phyloP scores from a whole-genome alignment of 2,113 vertebrate species.

The Tachysurus vachellii region DNA sequence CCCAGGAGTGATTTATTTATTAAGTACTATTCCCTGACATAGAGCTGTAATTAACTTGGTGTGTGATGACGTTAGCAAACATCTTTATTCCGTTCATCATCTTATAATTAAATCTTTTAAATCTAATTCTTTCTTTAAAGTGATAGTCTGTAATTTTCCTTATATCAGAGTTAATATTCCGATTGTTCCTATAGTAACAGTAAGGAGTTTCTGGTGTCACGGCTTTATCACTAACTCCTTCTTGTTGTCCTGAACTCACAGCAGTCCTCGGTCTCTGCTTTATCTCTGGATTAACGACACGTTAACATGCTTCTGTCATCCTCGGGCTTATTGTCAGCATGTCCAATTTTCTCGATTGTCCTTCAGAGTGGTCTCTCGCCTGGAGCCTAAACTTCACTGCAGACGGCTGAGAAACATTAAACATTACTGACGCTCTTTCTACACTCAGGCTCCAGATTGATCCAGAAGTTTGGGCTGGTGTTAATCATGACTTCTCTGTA shows the following conservation, averaged over 20 bases:
- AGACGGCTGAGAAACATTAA: slow-evolving; percentile 37
- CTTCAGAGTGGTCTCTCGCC: slow-evolving; percentile 28
- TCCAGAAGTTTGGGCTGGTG: slow-evolving; percentile 51
- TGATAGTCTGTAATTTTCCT: neutral
- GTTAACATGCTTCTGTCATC: neutral
- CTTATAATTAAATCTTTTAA: neutral
- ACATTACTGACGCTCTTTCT: slow-evolving; percentile 39
- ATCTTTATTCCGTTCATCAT: neutral
- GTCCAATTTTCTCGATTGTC: neutral
- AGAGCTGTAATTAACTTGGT: too few relatives aligned
- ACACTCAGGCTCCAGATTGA: slow-evolving; percentile 46
- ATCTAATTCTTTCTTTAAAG: neutral
- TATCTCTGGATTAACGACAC: neutral
- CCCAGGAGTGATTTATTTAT: neutral
- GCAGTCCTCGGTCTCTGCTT: neutral
- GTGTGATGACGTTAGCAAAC: neutral
- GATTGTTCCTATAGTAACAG: neutral
- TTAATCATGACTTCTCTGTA: slow-evolving; percentile 43
- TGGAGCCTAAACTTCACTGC: slow-evolving; percentile 20
- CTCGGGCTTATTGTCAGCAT: slow-evolving; percentile 1
- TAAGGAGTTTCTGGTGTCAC: neutral
- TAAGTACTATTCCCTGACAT: neutral
- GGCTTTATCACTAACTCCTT: neutral
- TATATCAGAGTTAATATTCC: neutral
- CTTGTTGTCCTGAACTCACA: too few relatives aligned